phyloP scores from a whole-genome alignment of 1,140 invertebrate genomes.

The Drosophila hydei region DNA sequence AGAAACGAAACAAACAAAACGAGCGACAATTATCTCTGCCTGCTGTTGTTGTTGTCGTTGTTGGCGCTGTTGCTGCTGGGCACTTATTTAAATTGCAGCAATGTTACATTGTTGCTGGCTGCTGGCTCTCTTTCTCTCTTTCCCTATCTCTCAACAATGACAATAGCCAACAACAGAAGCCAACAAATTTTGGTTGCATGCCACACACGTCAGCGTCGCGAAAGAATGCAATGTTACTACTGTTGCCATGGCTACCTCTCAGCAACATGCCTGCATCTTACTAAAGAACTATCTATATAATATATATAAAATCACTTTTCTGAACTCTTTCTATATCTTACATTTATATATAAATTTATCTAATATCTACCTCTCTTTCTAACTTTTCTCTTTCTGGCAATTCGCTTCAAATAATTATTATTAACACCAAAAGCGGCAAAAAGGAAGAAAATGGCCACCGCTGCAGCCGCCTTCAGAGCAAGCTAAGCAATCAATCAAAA shows the following conservation, averaged over 20 bases:
- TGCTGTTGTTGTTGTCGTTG: slow-evolving; percentile 26
- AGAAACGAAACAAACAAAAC: slow-evolving; percentile 59
- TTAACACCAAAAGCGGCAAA: slow-evolving; percentile 78
- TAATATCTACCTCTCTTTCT: slow-evolving; percentile 3
- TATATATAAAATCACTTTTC: background rate
- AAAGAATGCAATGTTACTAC: slow-evolving; percentile 9
- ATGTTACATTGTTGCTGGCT: slow-evolving; percentile 53
- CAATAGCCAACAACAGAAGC: slow-evolving; percentile 32
- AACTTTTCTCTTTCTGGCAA: slow-evolving; percentile 11
- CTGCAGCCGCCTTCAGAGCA: slow-evolving; percentile 14
- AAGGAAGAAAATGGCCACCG: slow-evolving; percentile 33
- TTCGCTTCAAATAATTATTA: slow-evolving; percentile 76
- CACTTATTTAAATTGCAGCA: slow-evolving; percentile 76
- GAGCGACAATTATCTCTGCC: slow-evolving; percentile 61
- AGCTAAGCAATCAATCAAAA: slow-evolving; percentile 76
- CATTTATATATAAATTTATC: background rate
- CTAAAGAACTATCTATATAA: background rate
- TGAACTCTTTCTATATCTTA: too few relatives aligned
- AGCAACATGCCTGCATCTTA: slow-evolving; percentile 7
- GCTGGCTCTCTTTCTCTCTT: background rate
- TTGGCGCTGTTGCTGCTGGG: slow-evolving; percentile 43
- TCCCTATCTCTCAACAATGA: slow-evolving; percentile 27
- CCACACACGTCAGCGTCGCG: slow-evolving; percentile 65
- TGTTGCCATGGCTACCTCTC: slow-evolving; percentile 18
- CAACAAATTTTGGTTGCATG: slow-evolving; percentile 70